These are phyloP conservation scores for Imbricaverruca yamaguchii DNA, from an alignment of 2,888 invertebrate genomes.

Conservation along the genomic window DNA sequence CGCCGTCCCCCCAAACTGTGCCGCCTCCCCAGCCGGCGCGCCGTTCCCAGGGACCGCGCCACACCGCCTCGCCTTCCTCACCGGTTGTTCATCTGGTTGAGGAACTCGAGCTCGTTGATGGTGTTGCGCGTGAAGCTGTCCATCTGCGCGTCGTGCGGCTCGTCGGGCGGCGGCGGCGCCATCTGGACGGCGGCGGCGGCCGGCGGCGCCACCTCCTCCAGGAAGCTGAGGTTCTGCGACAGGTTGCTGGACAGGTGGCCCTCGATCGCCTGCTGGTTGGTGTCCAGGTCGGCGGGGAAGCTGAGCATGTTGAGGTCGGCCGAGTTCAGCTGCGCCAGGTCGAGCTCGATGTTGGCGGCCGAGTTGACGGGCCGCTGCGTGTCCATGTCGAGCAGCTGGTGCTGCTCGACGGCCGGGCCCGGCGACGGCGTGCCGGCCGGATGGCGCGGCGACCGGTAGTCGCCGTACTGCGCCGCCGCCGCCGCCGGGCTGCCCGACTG, in stretches of 20 bases:
- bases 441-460: constrained; percentile 14
- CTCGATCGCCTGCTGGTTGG: constrained; percentile 33
- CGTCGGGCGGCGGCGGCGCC: neutral
- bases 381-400: constrained; percentile 16
- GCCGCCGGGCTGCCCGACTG: neutral
- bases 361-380: neutral
- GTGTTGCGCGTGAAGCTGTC: constrained; percentile 15
- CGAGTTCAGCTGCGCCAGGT: constrained; percentile 31
- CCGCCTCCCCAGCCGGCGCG: too few relatives aligned
- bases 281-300: constrained; percentile 9
- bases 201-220: constrained; percentile 37
- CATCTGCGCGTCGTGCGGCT: constrained; percentile 11
- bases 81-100: constrained; percentile 12
- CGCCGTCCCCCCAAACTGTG: too few relatives aligned
- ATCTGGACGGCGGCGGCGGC: neutral
- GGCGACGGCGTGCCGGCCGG: constrained; percentile 10
- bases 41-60: too few relatives aligned
- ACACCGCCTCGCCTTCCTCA: neutral
- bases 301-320: constrained; percentile 27
- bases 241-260: constrained; percentile 45
- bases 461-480: neutral
- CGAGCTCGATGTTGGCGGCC: constrained; percentile 27
- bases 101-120: constrained; percentile 11
- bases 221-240: constrained; percentile 46
- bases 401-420: neutral